phyloP scores from a whole-genome alignment of 30 jellyfish, hydroid and myxozoan genomes.

The Clytia hemisphaerica region DNA sequence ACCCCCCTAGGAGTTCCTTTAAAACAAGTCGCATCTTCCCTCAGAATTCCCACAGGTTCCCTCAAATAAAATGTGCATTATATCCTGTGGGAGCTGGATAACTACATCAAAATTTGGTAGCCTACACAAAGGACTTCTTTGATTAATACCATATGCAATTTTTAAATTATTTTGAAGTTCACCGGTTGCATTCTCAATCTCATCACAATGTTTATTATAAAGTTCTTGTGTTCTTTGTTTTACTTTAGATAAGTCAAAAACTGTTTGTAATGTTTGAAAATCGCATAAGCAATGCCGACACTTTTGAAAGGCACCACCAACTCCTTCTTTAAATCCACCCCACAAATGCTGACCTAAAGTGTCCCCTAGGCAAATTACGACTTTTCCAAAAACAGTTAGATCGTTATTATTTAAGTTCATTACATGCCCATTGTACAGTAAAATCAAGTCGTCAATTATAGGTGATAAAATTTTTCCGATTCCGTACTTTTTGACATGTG shows the following conservation, averaged over 20 bases:
- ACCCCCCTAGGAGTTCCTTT: neutral
- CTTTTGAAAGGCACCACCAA: constrained; percentile 24
- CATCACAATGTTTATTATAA: neutral
- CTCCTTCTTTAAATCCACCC: constrained; percentile 34
- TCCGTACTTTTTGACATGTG: neutral
- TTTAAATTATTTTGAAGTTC: neutral
- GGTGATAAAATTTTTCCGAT: neutral
- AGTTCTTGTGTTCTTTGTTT: neutral
- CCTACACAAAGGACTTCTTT: constrained; percentile 14
- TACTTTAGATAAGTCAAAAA: neutral
- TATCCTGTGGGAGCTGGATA: constrained; percentile 23
- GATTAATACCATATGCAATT: constrained; percentile 12
- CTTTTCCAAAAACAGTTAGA: constrained; percentile 12
- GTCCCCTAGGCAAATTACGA: constrained; percentile 21
- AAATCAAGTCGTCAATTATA: neutral
- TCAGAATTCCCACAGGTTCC: constrained; percentile 13
- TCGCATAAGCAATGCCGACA: constrained; percentile 22
- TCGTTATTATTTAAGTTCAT: neutral
- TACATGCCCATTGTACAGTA: neutral
- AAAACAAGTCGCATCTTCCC: neutral
- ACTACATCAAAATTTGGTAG: constrained; percentile 1
- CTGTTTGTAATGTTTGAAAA: constrained; percentile 6
- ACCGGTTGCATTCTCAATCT: constrained; percentile 13
- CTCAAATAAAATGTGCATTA: constrained; percentile 21
- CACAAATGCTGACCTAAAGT: constrained; percentile 22